Base-by-base conservation (phyloP, 1,140 invertebrate species). In the Tetragonula clypearis region DNA sequence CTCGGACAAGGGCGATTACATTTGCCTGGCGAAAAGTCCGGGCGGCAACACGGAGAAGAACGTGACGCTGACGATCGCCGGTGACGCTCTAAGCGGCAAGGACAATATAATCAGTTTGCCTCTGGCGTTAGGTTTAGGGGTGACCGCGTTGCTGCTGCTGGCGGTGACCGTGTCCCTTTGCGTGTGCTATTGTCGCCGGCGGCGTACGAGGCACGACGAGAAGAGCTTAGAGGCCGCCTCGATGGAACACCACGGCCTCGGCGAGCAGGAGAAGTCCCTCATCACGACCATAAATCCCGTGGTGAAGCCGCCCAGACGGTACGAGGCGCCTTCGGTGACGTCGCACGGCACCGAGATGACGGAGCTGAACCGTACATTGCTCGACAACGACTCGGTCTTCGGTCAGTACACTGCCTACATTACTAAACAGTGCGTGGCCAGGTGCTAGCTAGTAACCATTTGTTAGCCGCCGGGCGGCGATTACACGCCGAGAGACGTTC, bases 1-100 rank as follows among this genome's bases (percentile, higher is more conserved):
- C 26, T 96, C 97, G 15, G 98, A 99, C 93, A 96, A 97, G 89
- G 98, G 98, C 0, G 97, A 98, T 75, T 99, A 99, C 93, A 96
- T 96, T n/a, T 99, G 98, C 90, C 95, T 97, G 12, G 98, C 98
- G 0, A 97, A 97, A 80, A 99, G 98, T 94, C 96, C 96, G 0
- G 98, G 97, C 2, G 98, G 98, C 0, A 96, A 97, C 15, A 97
- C 97, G 62, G 97, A 98, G 90, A 96, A 95, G 81, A 98, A 96
- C 92, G 94, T 98, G 1, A 96, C 96, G 0, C 93, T 98, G 30
- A 92, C 95, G 15, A 95, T 98, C 1, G 93, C 95, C 21, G 92
- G 95, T 0, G 94, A 95, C 19, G 88, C 95, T 6, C 90, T 93
- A 0, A 92, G 95, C 49, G 94, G 94, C 49, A 94, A 95, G 1